Base-by-base conservation (phyloP, 2,888 invertebrate genomes). In the Pollenia labialis region DNA sequence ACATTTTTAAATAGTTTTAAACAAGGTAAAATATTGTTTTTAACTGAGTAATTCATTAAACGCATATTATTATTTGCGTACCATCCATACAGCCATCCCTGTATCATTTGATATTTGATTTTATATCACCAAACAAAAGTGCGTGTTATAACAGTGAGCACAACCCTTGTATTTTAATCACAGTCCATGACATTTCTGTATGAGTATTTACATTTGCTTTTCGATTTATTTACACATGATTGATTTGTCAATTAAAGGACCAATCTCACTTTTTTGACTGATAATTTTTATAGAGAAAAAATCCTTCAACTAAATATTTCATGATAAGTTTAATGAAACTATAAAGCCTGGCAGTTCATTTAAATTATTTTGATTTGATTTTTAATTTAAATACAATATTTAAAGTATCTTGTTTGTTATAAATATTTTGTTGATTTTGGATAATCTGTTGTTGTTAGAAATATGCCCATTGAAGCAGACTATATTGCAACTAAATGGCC, bases 241-340 rank as follows among this genome's bases (percentile, higher is more conserved):
- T 85, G 85, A 85, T 74, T 85, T 85, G 60, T 64, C 69, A 75
- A 85, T 75, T 69, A 54, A 64, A 75, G 68, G 69, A 69, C 23
- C 3, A 40, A 58, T 60, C 58, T 72, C 12, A 23, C 7, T 18
- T n/a, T 18, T 52, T 58, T 56, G 16, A 32, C 11, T 83, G 71
- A 58, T 42, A 77, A 23, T 56, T 60, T 69, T 69, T 52, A 11
- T 44, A 18, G 2, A 18, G 14, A 46, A 40, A 69, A 68, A 52
- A 18, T 8, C n/a, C 18, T n/a, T 58, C 18, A 72, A 56, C 62
- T 18, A 68, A 69, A 71, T 62, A 62, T 62, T 44, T 46, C 4
- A 18, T 54, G 62, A 71, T 64, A 56, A 76, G 23, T 76, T 69
- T 56, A 76, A 54, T 62, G 44, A 69, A 56, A 75, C 72, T 56